Evolutionary conservation across 2,797 vertebrate genomes (phyloP).

Genomic region (Eulemur mongoz): DNA sequence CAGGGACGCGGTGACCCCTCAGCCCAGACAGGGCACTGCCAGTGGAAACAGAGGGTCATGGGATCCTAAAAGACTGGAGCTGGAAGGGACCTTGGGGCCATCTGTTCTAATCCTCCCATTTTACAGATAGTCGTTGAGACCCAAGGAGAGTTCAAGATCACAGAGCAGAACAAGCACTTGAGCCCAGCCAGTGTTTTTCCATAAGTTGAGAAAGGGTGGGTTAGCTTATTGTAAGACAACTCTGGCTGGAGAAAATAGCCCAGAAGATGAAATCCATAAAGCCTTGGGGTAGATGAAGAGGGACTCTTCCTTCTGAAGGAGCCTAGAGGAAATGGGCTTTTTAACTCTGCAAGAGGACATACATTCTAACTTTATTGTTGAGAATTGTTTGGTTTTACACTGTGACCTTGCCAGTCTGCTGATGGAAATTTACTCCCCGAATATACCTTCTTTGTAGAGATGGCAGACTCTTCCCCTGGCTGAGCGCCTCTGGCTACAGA

Average conservation of each 20-base stretch:
- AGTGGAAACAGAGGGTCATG: neutral
- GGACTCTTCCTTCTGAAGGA: neutral
- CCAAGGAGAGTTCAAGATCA: neutral
- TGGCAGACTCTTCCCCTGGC: neutral
- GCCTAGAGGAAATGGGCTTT: neutral
- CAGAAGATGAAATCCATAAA: neutral
- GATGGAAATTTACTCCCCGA: neutral
- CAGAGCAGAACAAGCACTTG: neutral
- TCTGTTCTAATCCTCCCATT: neutral
- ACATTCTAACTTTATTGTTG: neutral
- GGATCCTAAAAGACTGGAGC: neutral
- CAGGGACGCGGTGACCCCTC: neutral
- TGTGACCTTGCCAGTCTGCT: neutral
- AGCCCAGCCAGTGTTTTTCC: neutral
- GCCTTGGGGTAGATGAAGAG: neutral
- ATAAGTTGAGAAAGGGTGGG: accelerated
- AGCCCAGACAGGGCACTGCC: neutral
- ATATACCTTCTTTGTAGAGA: neutral
- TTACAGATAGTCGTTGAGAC: neutral
- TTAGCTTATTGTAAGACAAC: neutral
- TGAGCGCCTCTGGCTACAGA: neutral
- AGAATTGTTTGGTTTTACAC: neutral
- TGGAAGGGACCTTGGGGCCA: neutral
- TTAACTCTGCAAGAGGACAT: neutral
- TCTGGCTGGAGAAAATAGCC: neutral